These are phyloP conservation scores for Chrysochloris asiatica DNA, from an alignment of 2,113 vertebrate genomes.

Conservation along the genomic window DNA sequence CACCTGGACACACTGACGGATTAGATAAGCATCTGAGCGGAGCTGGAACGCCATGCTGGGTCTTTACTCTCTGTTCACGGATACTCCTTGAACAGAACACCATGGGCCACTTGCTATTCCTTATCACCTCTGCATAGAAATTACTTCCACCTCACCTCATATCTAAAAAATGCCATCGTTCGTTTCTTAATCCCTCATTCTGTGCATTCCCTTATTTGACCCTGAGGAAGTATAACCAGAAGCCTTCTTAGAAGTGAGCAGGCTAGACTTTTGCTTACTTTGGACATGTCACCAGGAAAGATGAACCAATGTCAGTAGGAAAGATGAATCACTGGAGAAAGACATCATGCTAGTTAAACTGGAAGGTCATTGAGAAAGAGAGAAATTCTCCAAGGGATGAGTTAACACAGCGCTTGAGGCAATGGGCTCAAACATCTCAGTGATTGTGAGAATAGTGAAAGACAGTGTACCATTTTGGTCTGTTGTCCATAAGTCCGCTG, in stretches of 20 bases:
- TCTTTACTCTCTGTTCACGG: not conserved
- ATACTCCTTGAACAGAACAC: not conserved
- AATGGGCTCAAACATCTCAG: not conserved
- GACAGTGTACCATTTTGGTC: not conserved
- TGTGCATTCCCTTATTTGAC: not conserved
- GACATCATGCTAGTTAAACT: not conserved
- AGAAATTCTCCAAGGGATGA: not conserved
- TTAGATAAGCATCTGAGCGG: not conserved
- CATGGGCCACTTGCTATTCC: not conserved
- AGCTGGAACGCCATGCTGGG: not conserved
- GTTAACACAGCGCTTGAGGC: not conserved
- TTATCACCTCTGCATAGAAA: not conserved
- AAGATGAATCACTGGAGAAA: not conserved
- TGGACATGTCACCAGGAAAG: not conserved
- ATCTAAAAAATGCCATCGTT: no score
- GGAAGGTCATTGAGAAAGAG: not conserved
- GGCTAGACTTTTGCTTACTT: not conserved
- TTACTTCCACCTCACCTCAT: accelerated
- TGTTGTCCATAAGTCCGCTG: not conserved
- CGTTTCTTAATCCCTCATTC: not conserved
- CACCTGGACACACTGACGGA: no score
- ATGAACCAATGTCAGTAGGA: not conserved
- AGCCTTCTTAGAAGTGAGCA: not conserved
- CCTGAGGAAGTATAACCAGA: not conserved
- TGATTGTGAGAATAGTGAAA: not conserved